Base-by-base conservation (phyloP, 2,888 invertebrate species). In the Muscina levida region DNA sequence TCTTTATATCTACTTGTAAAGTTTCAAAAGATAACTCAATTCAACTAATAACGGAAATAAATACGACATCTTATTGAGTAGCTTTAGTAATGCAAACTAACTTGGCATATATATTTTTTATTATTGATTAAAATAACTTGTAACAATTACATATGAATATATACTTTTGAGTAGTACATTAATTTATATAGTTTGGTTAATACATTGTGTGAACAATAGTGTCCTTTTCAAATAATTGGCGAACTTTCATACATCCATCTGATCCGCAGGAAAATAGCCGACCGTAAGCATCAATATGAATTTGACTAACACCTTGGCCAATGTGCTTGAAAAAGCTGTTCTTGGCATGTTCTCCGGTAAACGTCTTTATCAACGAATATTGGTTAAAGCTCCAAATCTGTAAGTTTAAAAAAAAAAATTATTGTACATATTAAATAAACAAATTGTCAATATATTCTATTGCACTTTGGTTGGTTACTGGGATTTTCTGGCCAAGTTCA, bases 271-370 rank as follows among this genome's bases (percentile, higher is more conserved):
- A 99, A 92, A 98, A 99, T 85, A 99, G 92, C 62, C 98, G 94
- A 26, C 95, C 95, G 82, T 95, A 94, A 53, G 95, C 93, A 90
- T 98, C 98, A 81, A 99, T 95, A 88, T 96, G 95, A 84, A 99
- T 92, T 91, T 99, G 98, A 59, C 98, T 97, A 51, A 99, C 98
- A 39, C 98, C 98, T 91, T 97, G 97, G 39, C 98, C 97, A 87
- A 98, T 97, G 90, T 98, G 98, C 89, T 98, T 97, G 92, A 99
- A 98, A 93, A 99, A 98, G 82, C 97, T 97, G 83, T 97, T 97
- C 84, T 96, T 94, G 37, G 97, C 96, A 91, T 99, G 99, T 91
- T 99, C 99, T 0, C 96, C 97, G 42, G 95, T 95, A 89, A 98
- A 96, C 72, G 95, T 94, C 88, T 97, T 95, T 82, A 98, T 92